Percentiles rank a stretch among this genome's conserved stretches.
These are phyloP conservation scores for Gymnoscopelus braueri DNA, from an alignment of 2,797 vertebrate genomes.

Conservation along the genomic window DNA sequence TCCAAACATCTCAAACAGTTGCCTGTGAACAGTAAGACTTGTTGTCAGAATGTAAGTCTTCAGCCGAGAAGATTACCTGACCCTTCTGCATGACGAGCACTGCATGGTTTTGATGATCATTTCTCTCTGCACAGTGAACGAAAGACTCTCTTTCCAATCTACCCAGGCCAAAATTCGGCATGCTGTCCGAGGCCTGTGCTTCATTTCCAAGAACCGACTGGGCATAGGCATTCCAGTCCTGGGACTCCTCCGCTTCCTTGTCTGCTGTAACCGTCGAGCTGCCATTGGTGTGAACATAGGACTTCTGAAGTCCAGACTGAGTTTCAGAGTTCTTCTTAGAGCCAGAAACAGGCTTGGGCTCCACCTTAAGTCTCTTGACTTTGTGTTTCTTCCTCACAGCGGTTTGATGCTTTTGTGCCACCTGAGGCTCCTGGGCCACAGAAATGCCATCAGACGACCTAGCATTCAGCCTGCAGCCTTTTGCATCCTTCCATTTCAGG, in stretches of 20 bases:
- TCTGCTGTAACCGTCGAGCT: conserved; percentile 41
- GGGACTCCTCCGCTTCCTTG: conserved; percentile 58
- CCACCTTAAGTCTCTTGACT: conserved; percentile 77
- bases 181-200: conserved; percentile 2
- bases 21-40: too few relatives aligned
- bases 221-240: conserved; percentile 76
- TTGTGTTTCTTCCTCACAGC: conserved; percentile 65
- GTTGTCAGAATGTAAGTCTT: too few relatives aligned
- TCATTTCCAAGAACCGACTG: conserved; percentile 59
- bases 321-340: conserved; percentile 26
- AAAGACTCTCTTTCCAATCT: conserved; percentile 63
- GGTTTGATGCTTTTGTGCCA: conserved; percentile 61
- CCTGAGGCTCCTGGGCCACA: conserved; percentile 40
- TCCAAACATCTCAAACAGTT: too few relatives aligned
- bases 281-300: conserved; percentile 69
- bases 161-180: conserved; percentile 7
- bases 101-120: conserved; percentile 68
- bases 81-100: conserved; percentile 80
- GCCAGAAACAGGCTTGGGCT: conserved; percentile 49
- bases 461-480: conserved; percentile 55
- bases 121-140: conserved; percentile 73
- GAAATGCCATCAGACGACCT: conserved; percentile 52
- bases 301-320: conserved; percentile 34
- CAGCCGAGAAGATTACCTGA: conserved; percentile 68
- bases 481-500: conserved; percentile 73